Evolutionary conservation across 1,140 invertebrate genomes (phyloP).

Genomic region (Physella acuta): DNA sequence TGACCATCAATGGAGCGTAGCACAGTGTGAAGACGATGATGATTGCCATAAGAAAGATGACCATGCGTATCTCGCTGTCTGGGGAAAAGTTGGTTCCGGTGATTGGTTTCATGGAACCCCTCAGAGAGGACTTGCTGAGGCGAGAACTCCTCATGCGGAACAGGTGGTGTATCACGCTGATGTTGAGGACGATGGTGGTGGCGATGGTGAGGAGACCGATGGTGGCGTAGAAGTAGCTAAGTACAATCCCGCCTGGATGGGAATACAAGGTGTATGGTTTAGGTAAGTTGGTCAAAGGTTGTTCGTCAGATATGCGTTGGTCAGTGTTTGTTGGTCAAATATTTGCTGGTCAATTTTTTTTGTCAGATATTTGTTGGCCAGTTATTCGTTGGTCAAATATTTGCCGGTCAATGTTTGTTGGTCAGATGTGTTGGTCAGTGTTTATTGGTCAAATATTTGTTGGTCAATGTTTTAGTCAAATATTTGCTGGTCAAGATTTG

Average conservation of each 20-base stretch:
- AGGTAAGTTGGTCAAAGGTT: too few species aligned
- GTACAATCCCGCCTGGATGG: slow-evolving; percentile 34
- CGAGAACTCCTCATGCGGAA: slow-evolving; percentile 42
- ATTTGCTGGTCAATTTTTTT: too few species aligned
- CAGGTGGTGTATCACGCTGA: slow-evolving; percentile 46
- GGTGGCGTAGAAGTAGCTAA: slow-evolving; percentile 47
- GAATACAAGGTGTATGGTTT: too few species aligned
- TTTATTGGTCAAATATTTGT: too few species aligned
- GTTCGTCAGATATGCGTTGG: too few species aligned
- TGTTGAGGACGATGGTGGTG: slow-evolving; percentile 50
- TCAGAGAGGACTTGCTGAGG: slow-evolving; percentile 8
- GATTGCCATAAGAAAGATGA: slow-evolving; percentile 56
- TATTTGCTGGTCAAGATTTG: too few species aligned
- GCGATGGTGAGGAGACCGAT: slow-evolving; percentile 47
- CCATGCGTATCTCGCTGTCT: slow-evolving; percentile 57
- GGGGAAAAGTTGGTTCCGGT: slow-evolving; percentile 19
- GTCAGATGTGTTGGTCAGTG: too few species aligned
- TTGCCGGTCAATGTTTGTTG: too few species aligned
- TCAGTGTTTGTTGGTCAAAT: too few species aligned
- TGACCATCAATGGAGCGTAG: slow-evolving; percentile 60
- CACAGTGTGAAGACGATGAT: slow-evolving; percentile 58
- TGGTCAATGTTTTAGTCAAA: too few species aligned
- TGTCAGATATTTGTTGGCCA: too few species aligned
- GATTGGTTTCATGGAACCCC: slow-evolving; percentile 18
- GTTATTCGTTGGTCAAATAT: too few species aligned